Conservation (phyloP, 1,140 invertebrate species). For the Laupala kohalensis region DNA sequence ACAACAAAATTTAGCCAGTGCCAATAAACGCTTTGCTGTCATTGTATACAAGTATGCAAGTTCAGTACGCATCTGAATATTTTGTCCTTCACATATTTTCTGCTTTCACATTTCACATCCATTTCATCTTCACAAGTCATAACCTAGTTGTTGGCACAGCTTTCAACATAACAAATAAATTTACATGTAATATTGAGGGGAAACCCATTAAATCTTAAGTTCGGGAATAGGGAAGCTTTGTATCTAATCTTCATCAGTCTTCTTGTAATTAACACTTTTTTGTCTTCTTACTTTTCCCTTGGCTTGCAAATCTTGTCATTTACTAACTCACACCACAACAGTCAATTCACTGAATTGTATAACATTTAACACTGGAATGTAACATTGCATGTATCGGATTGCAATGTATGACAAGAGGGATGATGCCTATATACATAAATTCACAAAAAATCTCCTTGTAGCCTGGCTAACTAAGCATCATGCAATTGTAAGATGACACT, state of each 20-base stretch:
- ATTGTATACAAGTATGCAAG: not conserved
- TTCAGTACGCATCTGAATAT: not conserved
- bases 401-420: not conserved
- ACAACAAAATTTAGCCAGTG: not conserved
- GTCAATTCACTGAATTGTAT: not conserved
- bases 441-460: not conserved
- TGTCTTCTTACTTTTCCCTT: not conserved
- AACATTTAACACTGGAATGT: not conserved
- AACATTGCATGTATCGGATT: not conserved
- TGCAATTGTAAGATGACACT: not conserved
- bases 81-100: not conserved
- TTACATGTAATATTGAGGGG: slow-evolving; percentile 2
- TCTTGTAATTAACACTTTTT: not conserved
- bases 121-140: not conserved
- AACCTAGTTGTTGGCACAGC: not conserved
- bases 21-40: not conserved
- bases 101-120: not conserved
- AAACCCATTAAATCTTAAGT: not conserved
- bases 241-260: not conserved
- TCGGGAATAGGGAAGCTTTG: not conserved
- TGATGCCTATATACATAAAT: not conserved
- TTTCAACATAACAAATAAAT: not conserved
- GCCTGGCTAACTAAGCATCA: not conserved
- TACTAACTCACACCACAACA: not conserved
- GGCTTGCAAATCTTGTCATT: not conserved